Conservation (phyloP, 2,888 invertebrate species). For the Encarsia formosa region DNA sequence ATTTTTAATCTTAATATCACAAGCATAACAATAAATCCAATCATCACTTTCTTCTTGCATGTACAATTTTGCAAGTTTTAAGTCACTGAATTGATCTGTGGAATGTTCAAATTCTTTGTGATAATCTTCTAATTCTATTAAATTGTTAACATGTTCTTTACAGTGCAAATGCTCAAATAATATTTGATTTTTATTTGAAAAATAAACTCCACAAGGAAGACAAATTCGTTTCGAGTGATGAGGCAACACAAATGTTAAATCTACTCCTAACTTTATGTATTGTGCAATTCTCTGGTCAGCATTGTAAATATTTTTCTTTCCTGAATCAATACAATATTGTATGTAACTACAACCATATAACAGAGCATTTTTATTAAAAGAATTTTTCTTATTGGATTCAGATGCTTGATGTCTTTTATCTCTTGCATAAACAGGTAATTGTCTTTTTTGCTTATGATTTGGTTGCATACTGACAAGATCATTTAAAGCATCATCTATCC, state of each 20-base stretch:
- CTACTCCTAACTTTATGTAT: constrained; percentile 3
- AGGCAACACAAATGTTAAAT: constrained; percentile 11
- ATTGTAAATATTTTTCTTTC: constrained; percentile 17
- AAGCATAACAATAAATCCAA: constrained; percentile 6
- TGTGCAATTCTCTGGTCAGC: not conserved
- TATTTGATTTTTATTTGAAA: constrained; percentile 4
- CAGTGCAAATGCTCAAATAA: constrained; percentile 17
- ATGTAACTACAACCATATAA: constrained; percentile 2
- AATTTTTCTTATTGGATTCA: not conserved
- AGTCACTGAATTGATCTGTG: constrained; percentile 9
- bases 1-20: constrained; percentile 9
- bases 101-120: not conserved
- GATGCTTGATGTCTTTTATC: not conserved
- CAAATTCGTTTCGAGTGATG: constrained; percentile 1
- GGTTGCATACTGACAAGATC: not conserved
- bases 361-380: not conserved
- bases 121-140: constrained; percentile 2
- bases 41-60: not conserved
- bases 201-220: not conserved
- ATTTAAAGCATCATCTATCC: not conserved
- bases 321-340: constrained; percentile 13
- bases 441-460: not conserved
- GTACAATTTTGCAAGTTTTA: constrained; percentile 6
- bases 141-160: constrained; percentile 7
- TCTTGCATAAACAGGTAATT: not conserved